Evolutionary conservation across 2,888 invertebrate genomes (phyloP), one percentile per base, ranked within the genome.

Genomic region (Melikaiella ostensackeni): DNA sequence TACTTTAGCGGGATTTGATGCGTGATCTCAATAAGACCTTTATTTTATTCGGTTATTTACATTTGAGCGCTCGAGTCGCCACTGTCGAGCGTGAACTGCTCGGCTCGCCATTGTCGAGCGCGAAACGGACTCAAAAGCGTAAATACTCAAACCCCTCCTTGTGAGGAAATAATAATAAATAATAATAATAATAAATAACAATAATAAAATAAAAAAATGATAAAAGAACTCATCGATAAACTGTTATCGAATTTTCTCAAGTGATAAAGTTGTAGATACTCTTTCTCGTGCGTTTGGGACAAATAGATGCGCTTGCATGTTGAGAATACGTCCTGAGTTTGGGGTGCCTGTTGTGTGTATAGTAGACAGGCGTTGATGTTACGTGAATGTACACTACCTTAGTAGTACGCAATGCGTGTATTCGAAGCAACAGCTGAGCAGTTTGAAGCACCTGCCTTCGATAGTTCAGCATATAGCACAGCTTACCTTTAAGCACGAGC

Each of bases 341-440:
- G 24, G 55, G 74, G 55, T 38, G 61, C 16, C 33, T 57, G 61
- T 74, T 57, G 42, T 74, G 59, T 74, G 42, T 24, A 70, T n/a
- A 55, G 30, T 55, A 70, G 70, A 55, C 70, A 70, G 70, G 50
- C 70, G 50, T 70, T 70, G 46, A 70, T 70, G 70, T 33, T n/a
- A 80, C 77, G 77, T 82, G 63, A 55, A 55, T 76, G 42, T 64
- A 57, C 73, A 70, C 42, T 42, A 42, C 46, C 50, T 75, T 46
- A 24, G 73, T 38, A 50, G 33, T 50, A 64, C 42, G 74, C 70
- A 77, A 80, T 84, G 79, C 78, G 84, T 80, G 80, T 78, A 79
- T 79, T 76, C 82, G 86, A 88, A 88, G 89, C 89, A 89, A 89
- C 89, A 89, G 89, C 89, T 89, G 89, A 89, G 87, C 86, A 85